These are phyloP conservation scores for Capromys pilorides DNA, from an alignment of 2,797 vertebrate species.

Conservation along the genomic window DNA sequence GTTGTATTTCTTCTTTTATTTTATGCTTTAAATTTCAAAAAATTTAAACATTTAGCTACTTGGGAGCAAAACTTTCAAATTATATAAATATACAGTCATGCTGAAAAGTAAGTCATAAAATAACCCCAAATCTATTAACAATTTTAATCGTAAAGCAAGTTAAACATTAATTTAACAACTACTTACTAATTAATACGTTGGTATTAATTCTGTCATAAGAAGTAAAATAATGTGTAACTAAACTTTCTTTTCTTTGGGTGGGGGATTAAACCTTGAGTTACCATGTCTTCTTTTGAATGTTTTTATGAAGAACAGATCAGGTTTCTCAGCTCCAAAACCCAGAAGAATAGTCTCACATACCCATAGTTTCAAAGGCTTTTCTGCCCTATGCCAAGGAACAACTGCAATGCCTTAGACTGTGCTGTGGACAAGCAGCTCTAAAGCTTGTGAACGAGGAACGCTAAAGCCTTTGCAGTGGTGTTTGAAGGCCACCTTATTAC, in stretches of 20 bases:
- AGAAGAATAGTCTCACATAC: conserved; percentile 79
- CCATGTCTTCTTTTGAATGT: conserved; percentile 71
- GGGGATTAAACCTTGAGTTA: conserved; percentile 76
- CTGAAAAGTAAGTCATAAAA: neutral
- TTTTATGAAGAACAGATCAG: conserved; percentile 78
- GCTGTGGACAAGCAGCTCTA: neutral
- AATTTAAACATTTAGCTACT: conserved; percentile 1
- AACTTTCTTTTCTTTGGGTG: conserved; percentile 72
- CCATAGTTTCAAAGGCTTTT: conserved; percentile 75
- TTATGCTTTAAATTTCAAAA: neutral
- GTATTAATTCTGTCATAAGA: conserved; percentile 65
- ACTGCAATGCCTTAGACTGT: neutral
- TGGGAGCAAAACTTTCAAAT: neutral
- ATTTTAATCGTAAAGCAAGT: conserved; percentile 58
- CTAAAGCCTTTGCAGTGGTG: neutral
- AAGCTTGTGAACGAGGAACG: neutral
- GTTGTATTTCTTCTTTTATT: conserved; percentile 36
- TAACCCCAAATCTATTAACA: conserved; percentile 43
- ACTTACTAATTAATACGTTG: conserved; percentile 71
- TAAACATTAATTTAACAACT: conserved; percentile 74
- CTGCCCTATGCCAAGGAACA: conserved; percentile 38
- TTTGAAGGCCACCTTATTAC: conserved; percentile 37
- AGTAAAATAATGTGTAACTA: conserved; percentile 54
- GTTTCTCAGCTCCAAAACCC: conserved; percentile 77
- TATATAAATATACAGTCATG: neutral